Evolutionary conservation across 2,113 vertebrate genomes (phyloP).

Genomic region (Pyrgilauda ruficollis): DNA sequence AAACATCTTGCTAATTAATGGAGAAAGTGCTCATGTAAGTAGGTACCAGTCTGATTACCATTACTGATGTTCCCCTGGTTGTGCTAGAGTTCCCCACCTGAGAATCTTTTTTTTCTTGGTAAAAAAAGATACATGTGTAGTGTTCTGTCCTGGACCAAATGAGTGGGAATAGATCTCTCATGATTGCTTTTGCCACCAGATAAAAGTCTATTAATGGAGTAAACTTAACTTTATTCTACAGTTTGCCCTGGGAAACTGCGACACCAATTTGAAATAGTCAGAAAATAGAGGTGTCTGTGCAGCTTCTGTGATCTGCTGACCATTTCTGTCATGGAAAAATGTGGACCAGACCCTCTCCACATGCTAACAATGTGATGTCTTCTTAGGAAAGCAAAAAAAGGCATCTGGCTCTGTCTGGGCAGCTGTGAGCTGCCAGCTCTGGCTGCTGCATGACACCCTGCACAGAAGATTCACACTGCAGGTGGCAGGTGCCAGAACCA

Average conservation of each 20-base stretch:
- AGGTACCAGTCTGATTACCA: not conserved
- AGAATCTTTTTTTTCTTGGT: not conserved
- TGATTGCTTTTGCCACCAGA: fast-evolving
- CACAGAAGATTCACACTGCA: not conserved
- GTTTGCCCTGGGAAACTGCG: not conserved
- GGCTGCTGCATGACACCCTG: not conserved
- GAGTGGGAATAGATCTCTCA: not conserved
- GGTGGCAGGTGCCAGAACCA: not conserved
- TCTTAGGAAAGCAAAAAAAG: not conserved
- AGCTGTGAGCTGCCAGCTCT: not conserved
- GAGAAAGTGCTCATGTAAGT: not conserved
- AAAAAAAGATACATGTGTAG: not conserved
- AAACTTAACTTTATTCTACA: not conserved
- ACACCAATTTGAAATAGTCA: not conserved
- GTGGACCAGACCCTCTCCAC: not conserved
- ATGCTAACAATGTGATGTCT: not conserved
- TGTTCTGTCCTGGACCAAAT: not conserved
- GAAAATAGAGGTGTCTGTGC: not conserved
- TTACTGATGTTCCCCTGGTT: not conserved
- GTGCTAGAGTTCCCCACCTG: not conserved
- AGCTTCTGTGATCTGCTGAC: not conserved
- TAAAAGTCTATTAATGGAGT: not conserved
- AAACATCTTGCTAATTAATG: not conserved
- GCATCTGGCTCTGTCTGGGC: not conserved
- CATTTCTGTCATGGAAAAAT: not conserved